Conservation (phyloP, 2,888 invertebrate species). For the Trissonchulus latispiculum region DNA sequence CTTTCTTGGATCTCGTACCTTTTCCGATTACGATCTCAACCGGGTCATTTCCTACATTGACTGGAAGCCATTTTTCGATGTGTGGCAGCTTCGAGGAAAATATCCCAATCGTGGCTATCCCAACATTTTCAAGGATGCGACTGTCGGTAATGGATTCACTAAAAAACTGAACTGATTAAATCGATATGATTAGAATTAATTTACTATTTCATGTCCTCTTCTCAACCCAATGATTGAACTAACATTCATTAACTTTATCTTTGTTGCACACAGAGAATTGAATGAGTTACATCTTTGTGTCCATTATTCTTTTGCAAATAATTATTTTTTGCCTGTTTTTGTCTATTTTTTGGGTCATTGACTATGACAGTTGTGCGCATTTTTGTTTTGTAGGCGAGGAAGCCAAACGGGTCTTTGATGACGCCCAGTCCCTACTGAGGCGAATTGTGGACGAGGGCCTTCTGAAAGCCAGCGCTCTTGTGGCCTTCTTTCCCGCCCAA, state of each 20-base stretch:
- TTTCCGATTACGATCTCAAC: constrained; percentile 48
- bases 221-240: too few relatives aligned
- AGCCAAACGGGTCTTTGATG: constrained; percentile 50
- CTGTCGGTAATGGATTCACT: constrained; percentile 52
- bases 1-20: constrained; percentile 48
- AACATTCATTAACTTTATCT: too few relatives aligned
- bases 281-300: too few relatives aligned
- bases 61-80: constrained; percentile 57
- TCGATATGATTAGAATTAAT: too few relatives aligned
- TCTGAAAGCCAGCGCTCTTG: constrained; percentile 49
- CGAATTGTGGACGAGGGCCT: constrained; percentile 45
- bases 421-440: constrained; percentile 50
- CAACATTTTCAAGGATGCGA: constrained; percentile 53
- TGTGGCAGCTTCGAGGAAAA: constrained; percentile 54
- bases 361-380: too few relatives aligned
- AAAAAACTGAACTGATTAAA: too few relatives aligned
- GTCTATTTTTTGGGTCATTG: too few relatives aligned
- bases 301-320: too few relatives aligned
- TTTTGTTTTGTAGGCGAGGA: constrained; percentile 44
- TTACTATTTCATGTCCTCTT: too few relatives aligned
- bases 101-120: constrained; percentile 55
- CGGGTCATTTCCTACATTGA: constrained; percentile 51
- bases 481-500: constrained; percentile 51
- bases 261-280: too few relatives aligned
- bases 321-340: too few relatives aligned